Evolutionary conservation across 2,113 vertebrate genomes (phyloP).

Genomic region (Fukomys damarensis): DNA sequence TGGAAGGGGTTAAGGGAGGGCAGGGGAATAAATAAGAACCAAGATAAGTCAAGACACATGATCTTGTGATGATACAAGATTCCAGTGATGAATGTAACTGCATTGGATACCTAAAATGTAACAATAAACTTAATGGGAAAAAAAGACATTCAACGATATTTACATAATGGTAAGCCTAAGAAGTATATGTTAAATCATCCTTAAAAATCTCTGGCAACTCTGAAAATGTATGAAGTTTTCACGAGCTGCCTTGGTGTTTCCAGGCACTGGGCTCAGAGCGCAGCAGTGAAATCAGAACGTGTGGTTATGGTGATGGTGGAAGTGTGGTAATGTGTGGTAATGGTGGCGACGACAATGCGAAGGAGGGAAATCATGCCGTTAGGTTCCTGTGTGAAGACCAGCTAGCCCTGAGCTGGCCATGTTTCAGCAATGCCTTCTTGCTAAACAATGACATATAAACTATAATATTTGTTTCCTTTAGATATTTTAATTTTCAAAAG

Average conservation of each 20-base stretch:
- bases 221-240: neutral
- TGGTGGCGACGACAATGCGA: neutral
- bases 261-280: neutral
- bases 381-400: neutral
- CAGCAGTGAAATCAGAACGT: neutral
- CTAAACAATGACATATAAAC: neutral
- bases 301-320: neutral
- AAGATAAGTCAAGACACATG: too few species aligned
- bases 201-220: neutral
- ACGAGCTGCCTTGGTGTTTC: neutral
- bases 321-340: neutral
- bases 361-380: neutral
- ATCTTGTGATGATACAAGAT: too few species aligned
- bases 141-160: constrained; percentile 26
- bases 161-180: neutral
- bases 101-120: too few species aligned
- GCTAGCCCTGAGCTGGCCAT: neutral
- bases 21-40: too few species aligned
- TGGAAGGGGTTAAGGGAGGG: too few species aligned
- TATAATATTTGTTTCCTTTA: neutral
- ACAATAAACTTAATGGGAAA: too few species aligned
- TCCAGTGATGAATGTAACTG: too few species aligned
- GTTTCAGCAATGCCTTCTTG: neutral
- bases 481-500: constrained; percentile 43
- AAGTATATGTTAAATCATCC: neutral